phyloP scores from a whole-genome alignment of 1,140 invertebrate genomes.

The Drosophila kepulauana region DNA sequence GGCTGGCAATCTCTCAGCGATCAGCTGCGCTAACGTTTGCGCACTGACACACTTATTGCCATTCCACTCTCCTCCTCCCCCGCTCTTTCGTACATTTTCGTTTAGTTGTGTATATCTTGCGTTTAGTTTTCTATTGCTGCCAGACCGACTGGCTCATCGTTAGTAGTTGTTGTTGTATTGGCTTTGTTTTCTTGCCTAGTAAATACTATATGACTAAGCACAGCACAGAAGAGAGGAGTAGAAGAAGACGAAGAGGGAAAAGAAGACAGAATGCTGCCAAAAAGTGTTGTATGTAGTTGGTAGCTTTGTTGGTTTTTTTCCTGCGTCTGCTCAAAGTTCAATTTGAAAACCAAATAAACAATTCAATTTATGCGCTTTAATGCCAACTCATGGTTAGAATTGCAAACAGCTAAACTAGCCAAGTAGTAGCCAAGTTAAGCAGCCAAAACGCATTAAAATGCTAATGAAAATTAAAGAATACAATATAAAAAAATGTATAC shows the following conservation, averaged over 20 bases:
- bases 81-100: background rate
- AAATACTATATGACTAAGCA: slow-evolving; percentile 48
- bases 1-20: slow-evolving; percentile 43
- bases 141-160: slow-evolving; percentile 74
- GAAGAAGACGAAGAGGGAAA: background rate
- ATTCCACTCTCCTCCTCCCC: slow-evolving; percentile 1
- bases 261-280: slow-evolving; percentile 23
- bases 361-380: slow-evolving; percentile 25
- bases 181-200: slow-evolving; percentile 41
- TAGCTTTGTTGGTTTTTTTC: slow-evolving; percentile 20
- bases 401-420: slow-evolving; percentile 28
- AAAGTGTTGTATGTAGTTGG: slow-evolving; percentile 27
- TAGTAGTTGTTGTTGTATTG: slow-evolving; percentile 37
- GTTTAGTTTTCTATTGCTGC: slow-evolving; percentile 60
- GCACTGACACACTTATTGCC: slow-evolving; percentile 76
- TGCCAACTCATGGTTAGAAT: slow-evolving; percentile 66
- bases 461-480: slow-evolving; percentile 50
- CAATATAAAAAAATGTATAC: background rate
- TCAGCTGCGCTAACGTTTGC: slow-evolving; percentile 78
- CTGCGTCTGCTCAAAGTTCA: slow-evolving; percentile 48
- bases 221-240: background rate
- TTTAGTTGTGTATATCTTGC: slow-evolving; percentile 38
- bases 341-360: slow-evolving; percentile 12
- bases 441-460: slow-evolving; percentile 64
- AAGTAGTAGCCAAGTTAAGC: slow-evolving; percentile 30